These are phyloP conservation scores for Pecten maximus DNA, from an alignment of 2,888 invertebrate species.

Conservation along the genomic window DNA sequence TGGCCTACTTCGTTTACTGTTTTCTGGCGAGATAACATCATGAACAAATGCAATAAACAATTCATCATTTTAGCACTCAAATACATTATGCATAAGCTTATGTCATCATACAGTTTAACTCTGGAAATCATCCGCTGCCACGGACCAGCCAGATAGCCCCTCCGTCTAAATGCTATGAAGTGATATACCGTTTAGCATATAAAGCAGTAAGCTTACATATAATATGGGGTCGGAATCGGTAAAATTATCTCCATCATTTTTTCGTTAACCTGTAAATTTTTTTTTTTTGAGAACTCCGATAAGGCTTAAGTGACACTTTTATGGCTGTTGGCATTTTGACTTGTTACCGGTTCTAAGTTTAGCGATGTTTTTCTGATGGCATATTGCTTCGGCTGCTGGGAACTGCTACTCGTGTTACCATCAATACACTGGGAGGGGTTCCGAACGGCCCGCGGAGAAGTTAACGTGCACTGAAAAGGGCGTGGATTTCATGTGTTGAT, in stretches of 20 bases:
- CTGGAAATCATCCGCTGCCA: not conserved
- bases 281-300: not conserved
- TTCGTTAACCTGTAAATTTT: not conserved
- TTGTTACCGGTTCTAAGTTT: conserved; percentile 20
- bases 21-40: not conserved
- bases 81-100: conserved; percentile 24
- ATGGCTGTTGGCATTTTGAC: conserved; percentile 26
- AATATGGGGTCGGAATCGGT: not conserved
- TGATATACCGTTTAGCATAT: conserved; percentile 30
- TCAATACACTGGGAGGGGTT: conserved; percentile 25
- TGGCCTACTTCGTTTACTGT: not conserved
- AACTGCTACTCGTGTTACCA: not conserved
- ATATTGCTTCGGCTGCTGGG: conserved; percentile 29
- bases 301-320: conserved; percentile 20
- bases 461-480: conserved; percentile 4
- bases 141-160: not conserved
- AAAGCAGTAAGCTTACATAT: conserved; percentile 1
- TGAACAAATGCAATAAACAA: not conserved
- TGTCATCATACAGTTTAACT: conserved; percentile 23
- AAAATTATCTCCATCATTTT: conserved; percentile 31
- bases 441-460: conserved; percentile 9
- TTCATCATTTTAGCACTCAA: conserved; percentile 26
- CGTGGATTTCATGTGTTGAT: conserved; percentile 15
- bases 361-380: conserved; percentile 19
- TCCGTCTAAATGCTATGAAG: not conserved